phyloP scores from a whole-genome alignment of 2,888 invertebrate genomes.

The Tetranychus piercei region DNA sequence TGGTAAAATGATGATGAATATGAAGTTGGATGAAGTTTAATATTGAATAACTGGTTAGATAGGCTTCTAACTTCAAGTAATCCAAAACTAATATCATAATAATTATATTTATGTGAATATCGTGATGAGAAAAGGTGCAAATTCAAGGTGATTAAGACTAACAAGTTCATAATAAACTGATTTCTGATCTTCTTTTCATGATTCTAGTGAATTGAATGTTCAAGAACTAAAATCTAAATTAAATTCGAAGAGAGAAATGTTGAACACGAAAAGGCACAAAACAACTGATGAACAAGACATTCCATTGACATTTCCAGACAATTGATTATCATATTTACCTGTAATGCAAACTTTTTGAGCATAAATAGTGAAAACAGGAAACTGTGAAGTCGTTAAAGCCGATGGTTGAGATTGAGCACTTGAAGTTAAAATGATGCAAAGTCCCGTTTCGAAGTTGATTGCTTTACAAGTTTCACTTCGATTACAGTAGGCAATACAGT shows the following conservation, averaged over 20 bases:
- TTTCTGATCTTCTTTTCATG: too few species aligned
- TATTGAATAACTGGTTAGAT: not conserved
- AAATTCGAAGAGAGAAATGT: too few species aligned
- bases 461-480: constrained; percentile 72
- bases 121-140: not conserved
- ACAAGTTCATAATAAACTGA: too few species aligned
- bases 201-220: too few species aligned
- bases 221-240: too few species aligned
- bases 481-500: constrained; percentile 78
- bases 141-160: too few species aligned
- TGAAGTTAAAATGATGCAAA: constrained; percentile 73
- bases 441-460: constrained; percentile 83
- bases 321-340: constrained; percentile 6
- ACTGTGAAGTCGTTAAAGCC: constrained; percentile 73
- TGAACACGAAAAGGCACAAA: too few species aligned
- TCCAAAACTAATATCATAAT: not conserved
- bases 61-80: not conserved
- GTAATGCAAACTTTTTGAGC: constrained; percentile 66
- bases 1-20: not conserved
- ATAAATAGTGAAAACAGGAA: constrained; percentile 87
- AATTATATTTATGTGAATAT: not conserved
- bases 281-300: too few species aligned
- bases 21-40: not conserved
- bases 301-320: too few species aligned
- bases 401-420: constrained; percentile 57